Evolutionary conservation across 1,140 invertebrate genomes (phyloP), one percentile per base, ranked within the genome.

Genomic region (Asbolus verrucosus): DNA sequence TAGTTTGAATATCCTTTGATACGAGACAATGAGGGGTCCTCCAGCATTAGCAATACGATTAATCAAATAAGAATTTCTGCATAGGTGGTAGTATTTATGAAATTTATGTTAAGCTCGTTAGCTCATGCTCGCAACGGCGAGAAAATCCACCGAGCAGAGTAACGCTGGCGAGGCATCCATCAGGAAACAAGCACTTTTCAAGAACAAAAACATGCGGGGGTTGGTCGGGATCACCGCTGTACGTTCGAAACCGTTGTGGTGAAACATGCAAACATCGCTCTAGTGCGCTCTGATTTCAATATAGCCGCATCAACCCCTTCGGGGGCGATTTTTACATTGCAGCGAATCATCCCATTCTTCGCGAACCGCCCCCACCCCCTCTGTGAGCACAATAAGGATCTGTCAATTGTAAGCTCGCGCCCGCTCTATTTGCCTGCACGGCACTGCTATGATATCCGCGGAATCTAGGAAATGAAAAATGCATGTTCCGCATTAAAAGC

Each of bases 391-490:
- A 78, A 78, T 78, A 78, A 78, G 75, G 77, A 78, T 77, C 75
- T 77, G 77, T 78, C 77, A 78, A 77, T 78, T 78, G 77, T 78
- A 69, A 72, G 38, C 73, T 41, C 65, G 69, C 54, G 36, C 38
- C 70, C 68, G 43, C 71, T 72, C 65, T 74, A 77, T 77, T 73
- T 75, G 72, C 72, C 70, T 65, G 31, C 46, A 69, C 66, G 60
- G 60, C 62, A 59, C 24, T 33, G 65, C 46, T 59, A 27, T 67
- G 30, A 59, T 67, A 74, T 74, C 31, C 65, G 43, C 38, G 60
- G 61, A 69, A 76, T 73, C 75, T 75, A 76, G 75, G 75, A 76
- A 76, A 76, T 76, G 75, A 76, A 76, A 76, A 76, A 76, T 76
- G 75, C 71, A 76, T 76, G 73, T 73, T 72, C 73, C 68, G 61